Evolutionary conservation across 2,797 vertebrate species (phyloP).

Genomic region (Lycodopsis pacificus): DNA sequence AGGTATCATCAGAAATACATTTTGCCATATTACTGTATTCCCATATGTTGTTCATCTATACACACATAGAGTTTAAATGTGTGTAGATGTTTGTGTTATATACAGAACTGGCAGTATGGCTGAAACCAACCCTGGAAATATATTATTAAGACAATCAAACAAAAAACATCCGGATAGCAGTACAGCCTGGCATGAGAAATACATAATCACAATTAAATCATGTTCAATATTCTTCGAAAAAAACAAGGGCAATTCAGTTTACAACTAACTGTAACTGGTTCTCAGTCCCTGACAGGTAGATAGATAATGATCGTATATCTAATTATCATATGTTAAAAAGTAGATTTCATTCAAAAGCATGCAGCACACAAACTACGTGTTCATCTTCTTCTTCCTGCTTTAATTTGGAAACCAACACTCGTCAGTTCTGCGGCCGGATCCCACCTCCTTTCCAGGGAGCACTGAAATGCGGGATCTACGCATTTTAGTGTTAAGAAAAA

Average conservation of each 20-base stretch:
- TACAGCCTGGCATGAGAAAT: not conserved
- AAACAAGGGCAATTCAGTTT: not conserved
- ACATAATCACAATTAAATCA: not conserved
- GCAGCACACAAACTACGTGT: not conserved
- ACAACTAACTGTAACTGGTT: not conserved
- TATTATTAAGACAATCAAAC: not conserved
- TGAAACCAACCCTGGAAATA: not conserved
- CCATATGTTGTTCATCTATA: not conserved
- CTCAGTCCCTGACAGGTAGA: not conserved
- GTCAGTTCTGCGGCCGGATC: constrained; percentile 15
- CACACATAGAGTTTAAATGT: not conserved
- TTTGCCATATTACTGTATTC: not conserved
- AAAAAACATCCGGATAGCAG: not conserved
- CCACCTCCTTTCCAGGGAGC: constrained; percentile 16
- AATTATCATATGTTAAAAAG: not conserved
- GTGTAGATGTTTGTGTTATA: not conserved
- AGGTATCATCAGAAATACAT: not conserved
- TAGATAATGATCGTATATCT: not conserved
- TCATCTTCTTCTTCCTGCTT: not conserved
- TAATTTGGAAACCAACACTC: not conserved
- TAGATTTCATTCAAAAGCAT: not conserved
- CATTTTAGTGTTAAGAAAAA: not conserved
- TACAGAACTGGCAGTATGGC: not conserved
- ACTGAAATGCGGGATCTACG: too few relatives aligned
- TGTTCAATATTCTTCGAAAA: not conserved